A percentile compares a stretch with the other conserved stretches of the same genome.
Conservation (phyloP, 2,113 vertebrate species). For the Lota lota region DNA sequence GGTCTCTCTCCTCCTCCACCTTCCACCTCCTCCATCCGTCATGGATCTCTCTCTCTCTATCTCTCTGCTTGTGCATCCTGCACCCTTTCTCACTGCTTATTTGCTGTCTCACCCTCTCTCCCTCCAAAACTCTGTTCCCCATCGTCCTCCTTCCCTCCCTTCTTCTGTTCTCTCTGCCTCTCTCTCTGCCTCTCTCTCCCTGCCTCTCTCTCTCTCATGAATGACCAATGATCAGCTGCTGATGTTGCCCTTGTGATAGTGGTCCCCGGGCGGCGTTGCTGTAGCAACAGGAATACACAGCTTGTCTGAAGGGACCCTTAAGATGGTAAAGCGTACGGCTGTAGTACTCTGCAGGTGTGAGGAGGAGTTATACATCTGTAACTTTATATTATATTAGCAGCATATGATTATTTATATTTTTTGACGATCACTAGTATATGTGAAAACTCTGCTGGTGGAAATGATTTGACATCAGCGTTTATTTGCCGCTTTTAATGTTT, state of each 20-base stretch:
- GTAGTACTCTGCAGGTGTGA: neutral
- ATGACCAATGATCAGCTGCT: conserved; percentile 48
- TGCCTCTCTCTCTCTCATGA: conserved; percentile 22
- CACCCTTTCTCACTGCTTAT: neutral
- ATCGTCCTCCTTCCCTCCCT: conserved; percentile 2
- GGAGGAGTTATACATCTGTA: too few species aligned
- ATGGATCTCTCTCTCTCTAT: neutral
- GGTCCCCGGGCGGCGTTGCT: conserved; percentile 49
- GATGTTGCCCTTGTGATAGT: conserved; percentile 61
- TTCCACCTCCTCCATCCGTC: neutral
- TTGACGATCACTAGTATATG: too few species aligned
- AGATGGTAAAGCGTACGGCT: conserved; percentile 38
- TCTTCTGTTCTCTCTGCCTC: conserved; percentile 9
- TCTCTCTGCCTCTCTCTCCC: neutral
- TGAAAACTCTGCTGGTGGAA: too few species aligned
- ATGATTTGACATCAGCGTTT: too few species aligned
- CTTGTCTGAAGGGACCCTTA: conserved; percentile 38
- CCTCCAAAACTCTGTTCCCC: neutral
- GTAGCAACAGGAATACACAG: conserved; percentile 53
- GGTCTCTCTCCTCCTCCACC: too few species aligned
- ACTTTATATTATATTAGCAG: too few species aligned
- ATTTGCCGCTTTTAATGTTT: too few species aligned
- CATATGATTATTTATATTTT: too few species aligned
- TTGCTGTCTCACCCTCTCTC: neutral
- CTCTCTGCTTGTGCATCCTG: neutral